Percentiles rank a stretch among this genome's conserved stretches.
Evolutionary conservation across 2,113 vertebrate genomes (phyloP).

Genomic region (Orycteropus afer): DNA sequence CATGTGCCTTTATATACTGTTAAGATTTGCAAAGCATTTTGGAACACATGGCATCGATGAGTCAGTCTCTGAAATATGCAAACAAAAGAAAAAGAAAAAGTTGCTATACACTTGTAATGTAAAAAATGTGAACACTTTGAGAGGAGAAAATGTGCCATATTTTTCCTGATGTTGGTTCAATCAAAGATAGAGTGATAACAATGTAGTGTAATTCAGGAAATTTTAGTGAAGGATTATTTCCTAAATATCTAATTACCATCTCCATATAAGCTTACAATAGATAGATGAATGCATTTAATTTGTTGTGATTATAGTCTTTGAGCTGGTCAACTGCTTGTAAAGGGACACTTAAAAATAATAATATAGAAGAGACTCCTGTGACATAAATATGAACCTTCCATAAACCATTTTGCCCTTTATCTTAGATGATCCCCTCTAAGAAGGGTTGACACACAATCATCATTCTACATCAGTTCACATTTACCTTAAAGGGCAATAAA

Average conservation of each 20-base stretch:
- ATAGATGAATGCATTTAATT: background rate
- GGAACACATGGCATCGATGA: background rate
- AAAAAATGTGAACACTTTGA: background rate
- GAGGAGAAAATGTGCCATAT: slow-evolving; percentile 47
- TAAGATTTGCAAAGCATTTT: slow-evolving; percentile 18
- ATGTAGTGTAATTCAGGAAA: slow-evolving; percentile 11
- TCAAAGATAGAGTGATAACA: background rate
- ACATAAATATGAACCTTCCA: background rate
- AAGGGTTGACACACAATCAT: slow-evolving; percentile 31
- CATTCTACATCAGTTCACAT: background rate
- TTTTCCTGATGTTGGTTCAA: background rate
- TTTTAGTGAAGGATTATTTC: slow-evolving; percentile 53
- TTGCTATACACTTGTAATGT: background rate
- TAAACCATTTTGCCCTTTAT: slow-evolving; percentile 1
- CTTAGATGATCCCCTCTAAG: background rate
- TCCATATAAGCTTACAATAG: background rate
- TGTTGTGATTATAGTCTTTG: background rate
- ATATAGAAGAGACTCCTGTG: background rate
- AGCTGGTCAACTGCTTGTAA: slow-evolving; percentile 21
- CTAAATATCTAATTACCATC: background rate
- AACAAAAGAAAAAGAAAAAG: background rate
- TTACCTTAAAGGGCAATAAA: slow-evolving; percentile 40
- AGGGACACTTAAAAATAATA: background rate
- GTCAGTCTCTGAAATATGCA: background rate
- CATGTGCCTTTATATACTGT: background rate